These are phyloP conservation scores for Rhopalosiphum nymphaeae DNA, from an alignment of 2,888 invertebrate species.

Conservation along the genomic window DNA sequence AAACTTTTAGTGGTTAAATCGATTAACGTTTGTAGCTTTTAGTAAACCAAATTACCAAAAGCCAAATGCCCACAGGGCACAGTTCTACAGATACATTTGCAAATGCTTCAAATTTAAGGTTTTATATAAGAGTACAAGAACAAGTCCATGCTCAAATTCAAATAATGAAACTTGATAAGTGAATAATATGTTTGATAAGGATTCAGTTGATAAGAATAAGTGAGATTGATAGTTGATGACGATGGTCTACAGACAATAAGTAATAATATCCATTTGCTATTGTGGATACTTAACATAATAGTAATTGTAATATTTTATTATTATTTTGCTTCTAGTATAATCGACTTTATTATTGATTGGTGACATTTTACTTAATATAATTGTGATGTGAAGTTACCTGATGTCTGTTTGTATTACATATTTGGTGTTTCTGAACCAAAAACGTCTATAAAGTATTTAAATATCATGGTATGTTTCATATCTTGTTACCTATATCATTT, in stretches of 20 bases:
- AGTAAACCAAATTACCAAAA: no score
- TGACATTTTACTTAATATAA: neutral
- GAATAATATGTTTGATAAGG: neutral
- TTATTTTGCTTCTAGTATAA: neutral
- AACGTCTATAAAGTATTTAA: neutral
- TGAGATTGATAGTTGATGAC: neutral
- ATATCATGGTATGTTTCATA: neutral
- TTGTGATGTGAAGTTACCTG: neutral
- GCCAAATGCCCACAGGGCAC: no score
- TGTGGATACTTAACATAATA: neutral
- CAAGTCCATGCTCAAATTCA: no score
- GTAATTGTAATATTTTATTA: neutral
- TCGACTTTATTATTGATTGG: neutral
- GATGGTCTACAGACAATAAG: neutral
- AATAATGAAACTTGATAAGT: neutral
- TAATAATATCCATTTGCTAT: neutral
- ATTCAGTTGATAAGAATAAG: neutral
- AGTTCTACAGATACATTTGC: no score
- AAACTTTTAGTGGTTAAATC: no score
- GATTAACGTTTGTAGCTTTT: no score
- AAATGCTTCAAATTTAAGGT: neutral
- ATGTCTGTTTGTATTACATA: neutral
- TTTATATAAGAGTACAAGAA: no score
- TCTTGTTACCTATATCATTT: neutral
- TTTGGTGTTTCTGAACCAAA: neutral